Conservation (phyloP, 2,113 vertebrate genomes). For the Dolichotis patagonum region DNA sequence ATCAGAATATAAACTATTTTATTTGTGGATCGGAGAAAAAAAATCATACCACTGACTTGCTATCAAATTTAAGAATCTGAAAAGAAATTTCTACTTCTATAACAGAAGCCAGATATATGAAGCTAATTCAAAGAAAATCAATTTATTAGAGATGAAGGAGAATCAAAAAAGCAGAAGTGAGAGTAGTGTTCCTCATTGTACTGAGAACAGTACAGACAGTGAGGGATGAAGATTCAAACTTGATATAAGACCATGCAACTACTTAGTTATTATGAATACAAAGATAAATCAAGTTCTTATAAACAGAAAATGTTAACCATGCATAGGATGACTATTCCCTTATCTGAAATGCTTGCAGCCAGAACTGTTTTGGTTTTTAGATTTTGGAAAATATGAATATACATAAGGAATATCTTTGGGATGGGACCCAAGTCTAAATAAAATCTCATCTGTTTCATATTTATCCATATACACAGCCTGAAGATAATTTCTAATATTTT, state of each 20-base stretch:
- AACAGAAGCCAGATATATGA: conserved; percentile 10
- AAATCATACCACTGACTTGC: not conserved
- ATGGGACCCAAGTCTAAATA: not conserved
- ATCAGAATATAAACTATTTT: not conserved
- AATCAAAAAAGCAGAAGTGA: not conserved
- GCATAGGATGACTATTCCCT: not conserved
- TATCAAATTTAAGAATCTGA: conserved; percentile 24
- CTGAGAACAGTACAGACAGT: not conserved
- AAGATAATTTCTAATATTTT: not conserved
- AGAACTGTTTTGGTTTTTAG: not conserved
- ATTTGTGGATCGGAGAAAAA: not conserved
- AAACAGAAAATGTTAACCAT: conserved; percentile 28
- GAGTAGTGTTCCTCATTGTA: not conserved
- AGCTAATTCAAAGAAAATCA: conserved; percentile 15
- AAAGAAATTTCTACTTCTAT: conserved; percentile 41
- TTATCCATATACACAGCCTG: not conserved
- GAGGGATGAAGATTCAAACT: not conserved
- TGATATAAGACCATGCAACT: conserved; percentile 19
- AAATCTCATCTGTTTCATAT: not conserved
- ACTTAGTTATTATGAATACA: conserved; percentile 11
- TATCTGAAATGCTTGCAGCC: not conserved
- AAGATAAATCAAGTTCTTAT: conserved; percentile 49
- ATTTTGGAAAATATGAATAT: not conserved
- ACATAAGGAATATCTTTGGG: not conserved
- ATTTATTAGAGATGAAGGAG: not conserved